A percentile compares a stretch with the other conserved stretches of the same genome.
Conservation (phyloP, 2,888 invertebrate species). For the Stenolophus ochropezus region DNA sequence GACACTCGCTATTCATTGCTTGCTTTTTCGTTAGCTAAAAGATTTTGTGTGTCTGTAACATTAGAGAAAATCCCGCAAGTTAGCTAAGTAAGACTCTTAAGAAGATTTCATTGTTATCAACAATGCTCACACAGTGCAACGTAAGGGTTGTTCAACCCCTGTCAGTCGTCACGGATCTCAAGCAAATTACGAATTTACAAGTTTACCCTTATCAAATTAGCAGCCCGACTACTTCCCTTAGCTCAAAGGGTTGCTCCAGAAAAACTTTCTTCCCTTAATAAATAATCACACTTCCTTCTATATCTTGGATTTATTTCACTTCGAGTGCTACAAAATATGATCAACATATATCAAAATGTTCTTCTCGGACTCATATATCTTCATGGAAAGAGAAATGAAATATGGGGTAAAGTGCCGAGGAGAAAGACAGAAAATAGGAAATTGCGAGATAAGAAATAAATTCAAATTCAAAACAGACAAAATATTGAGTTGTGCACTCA, state of each 20-base stretch:
- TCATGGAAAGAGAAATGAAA: neutral
- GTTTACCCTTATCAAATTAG: conserved; percentile 42
- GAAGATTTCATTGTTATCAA: conserved; percentile 27
- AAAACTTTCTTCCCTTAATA: neutral
- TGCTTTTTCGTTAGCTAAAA: too few species aligned
- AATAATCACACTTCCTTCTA: neutral
- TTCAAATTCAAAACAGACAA: neutral
- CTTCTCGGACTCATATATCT: neutral
- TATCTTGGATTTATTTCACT: neutral
- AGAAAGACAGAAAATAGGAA: neutral
- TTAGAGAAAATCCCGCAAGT: neutral
- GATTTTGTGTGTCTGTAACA: too few species aligned
- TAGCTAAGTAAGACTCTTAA: neutral
- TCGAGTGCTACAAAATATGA: neutral
- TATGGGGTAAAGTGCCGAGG: neutral
- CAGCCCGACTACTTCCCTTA: neutral
- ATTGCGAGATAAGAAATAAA: neutral
- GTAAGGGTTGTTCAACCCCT: conserved; percentile 16
- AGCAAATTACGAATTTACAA: conserved; percentile 35
- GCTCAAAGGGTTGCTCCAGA: neutral
- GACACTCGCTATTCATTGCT: too few species aligned
- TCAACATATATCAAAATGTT: neutral
- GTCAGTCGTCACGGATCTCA: conserved; percentile 12
- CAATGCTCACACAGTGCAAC: conserved; percentile 1
- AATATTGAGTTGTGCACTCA: neutral